Percentiles rank a stretch among this genome's conserved stretches.
Evolutionary conservation across 2,888 invertebrate species (phyloP).

Genomic region (Oscheius onirici): DNA sequence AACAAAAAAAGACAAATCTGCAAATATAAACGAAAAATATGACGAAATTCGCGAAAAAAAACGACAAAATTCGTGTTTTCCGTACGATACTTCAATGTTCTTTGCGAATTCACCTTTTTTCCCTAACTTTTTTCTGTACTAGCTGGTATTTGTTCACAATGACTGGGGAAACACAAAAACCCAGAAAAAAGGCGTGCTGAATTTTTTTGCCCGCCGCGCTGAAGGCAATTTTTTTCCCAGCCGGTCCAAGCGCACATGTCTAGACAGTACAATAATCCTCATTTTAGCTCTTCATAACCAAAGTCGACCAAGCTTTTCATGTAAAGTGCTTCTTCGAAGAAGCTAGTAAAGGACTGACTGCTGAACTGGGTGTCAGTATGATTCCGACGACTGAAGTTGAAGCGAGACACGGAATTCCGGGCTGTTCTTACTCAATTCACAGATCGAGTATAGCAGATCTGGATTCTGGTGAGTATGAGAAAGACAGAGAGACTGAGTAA

Average conservation of each 20-base stretch:
- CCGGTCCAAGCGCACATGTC: background rate
- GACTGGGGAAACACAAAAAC: no score
- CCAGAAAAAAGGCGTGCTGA: no score
- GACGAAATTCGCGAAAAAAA: no score
- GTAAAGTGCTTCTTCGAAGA: conserved; percentile 72
- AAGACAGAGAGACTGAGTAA: background rate
- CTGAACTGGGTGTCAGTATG: conserved; percentile 72
- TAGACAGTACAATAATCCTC: background rate
- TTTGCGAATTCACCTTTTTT: no score
- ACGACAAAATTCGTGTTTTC: no score
- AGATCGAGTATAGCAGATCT: conserved; percentile 61
- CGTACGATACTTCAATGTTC: no score
- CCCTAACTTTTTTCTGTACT: no score
- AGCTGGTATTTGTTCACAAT: no score
- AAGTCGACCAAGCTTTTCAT: conserved; percentile 72
- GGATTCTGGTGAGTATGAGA: conserved; percentile 37
- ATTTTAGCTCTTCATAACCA: conserved; percentile 69
- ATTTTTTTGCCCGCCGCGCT: no score
- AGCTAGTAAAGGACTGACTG: conserved; percentile 69
- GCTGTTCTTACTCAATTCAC: conserved; percentile 71
- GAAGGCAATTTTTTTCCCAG: no score
- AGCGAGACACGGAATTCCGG: conserved; percentile 70
- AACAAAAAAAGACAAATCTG: no score
- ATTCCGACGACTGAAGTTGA: conserved; percentile 71
- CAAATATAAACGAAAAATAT: no score